Conservation (phyloP, 2,113 vertebrate genomes). For the Clupea harengus region DNA sequence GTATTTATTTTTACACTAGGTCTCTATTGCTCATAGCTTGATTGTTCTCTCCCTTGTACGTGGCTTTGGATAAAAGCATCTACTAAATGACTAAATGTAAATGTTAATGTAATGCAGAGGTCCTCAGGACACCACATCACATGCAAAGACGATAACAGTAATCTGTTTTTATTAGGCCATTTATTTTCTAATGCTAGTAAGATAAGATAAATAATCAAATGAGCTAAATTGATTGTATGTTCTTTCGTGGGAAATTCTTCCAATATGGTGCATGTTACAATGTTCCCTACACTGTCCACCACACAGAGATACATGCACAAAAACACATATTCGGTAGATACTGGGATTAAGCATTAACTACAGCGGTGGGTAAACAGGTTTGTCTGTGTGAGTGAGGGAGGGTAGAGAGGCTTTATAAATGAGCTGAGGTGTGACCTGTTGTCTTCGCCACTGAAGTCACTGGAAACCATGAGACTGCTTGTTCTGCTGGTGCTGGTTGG, state of each 20-base stretch:
- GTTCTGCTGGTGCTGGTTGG: constrained; percentile 63
- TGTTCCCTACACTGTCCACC: neutral
- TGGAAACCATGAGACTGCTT: constrained; percentile 59
- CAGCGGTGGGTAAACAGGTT: neutral
- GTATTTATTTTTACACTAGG: no score
- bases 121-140: neutral
- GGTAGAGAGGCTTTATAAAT: constrained; percentile 18
- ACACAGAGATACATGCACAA: neutral
- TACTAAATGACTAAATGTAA: no score
- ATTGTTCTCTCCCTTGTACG: no score
- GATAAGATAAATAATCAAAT: neutral
- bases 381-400: neutral
- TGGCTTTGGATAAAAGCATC: no score
- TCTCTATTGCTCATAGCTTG: no score
- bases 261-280: neutral
- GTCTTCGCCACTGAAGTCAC: constrained; percentile 12
- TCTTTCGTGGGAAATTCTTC: constrained; percentile 4
- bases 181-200: neutral
- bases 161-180: neutral
- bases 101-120: no score
- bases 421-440: neutral
- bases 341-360: constrained; percentile 3
- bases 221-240: neutral
- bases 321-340: neutral
- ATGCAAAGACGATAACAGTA: neutral